phyloP scores from a whole-genome alignment of 2,113 vertebrate species.

The Chionomys nivalis region DNA sequence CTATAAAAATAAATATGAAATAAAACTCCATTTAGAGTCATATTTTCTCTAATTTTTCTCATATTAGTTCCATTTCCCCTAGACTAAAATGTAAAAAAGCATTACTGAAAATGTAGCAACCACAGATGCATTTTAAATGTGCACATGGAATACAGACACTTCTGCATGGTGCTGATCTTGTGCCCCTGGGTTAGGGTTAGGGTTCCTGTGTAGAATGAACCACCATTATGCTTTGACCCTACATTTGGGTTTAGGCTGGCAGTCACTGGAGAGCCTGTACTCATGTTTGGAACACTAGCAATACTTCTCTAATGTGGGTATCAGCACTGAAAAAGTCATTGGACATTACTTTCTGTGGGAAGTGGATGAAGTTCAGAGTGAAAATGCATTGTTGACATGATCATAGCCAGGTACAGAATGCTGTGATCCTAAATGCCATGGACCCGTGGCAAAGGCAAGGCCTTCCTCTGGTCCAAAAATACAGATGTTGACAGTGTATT shows the following conservation, averaged over 20 bases:
- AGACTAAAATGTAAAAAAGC: background rate
- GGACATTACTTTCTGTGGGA: background rate
- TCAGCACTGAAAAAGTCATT: background rate
- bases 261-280: background rate
- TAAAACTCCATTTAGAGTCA: background rate
- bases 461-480: background rate
- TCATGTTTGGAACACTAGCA: background rate
- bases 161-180: background rate
- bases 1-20: background rate
- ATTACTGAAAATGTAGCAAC: background rate
- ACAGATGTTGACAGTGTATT: background rate
- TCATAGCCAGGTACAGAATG: rapidly evolving
- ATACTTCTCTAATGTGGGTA: rapidly evolving
- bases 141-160: background rate
- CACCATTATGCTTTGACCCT: background rate
- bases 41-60: background rate
- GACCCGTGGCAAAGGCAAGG: background rate
- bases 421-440: too few species aligned
- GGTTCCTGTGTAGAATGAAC: background rate
- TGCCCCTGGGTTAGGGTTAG: too few species aligned
- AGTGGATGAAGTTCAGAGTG: too few species aligned
- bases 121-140: background rate
- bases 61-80: background rate
- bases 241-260: background rate
- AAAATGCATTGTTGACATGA: background rate